A percentile compares a stretch with the other conserved stretches of the same genome.
Evolutionary conservation across 2,888 invertebrate species (phyloP).

Genomic region (Ennomos fuscantarius): DNA sequence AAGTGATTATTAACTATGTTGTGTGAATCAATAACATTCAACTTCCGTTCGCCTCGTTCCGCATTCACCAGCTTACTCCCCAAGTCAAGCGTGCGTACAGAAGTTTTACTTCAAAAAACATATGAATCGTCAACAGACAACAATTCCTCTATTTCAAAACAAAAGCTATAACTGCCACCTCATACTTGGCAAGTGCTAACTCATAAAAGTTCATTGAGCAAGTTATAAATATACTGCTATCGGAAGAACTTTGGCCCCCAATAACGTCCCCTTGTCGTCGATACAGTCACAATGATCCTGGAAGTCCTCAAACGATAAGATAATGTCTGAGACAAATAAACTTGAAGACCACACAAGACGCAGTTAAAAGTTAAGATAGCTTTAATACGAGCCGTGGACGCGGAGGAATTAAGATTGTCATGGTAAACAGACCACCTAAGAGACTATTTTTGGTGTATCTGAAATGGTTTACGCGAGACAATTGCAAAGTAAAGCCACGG

Average conservation of each 20-base stretch:
- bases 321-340: conserved; percentile 21
- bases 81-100: too few relatives aligned
- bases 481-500: too few relatives aligned
- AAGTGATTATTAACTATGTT: too few relatives aligned
- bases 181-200: conserved; percentile 18
- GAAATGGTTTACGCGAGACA: too few relatives aligned
- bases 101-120: too few relatives aligned
- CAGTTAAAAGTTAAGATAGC: conserved; percentile 11
- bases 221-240: conserved; percentile 28
- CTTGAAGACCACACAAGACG: conserved; percentile 25
- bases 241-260: conserved; percentile 29
- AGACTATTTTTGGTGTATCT: neutral
- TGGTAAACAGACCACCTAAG: conserved; percentile 22
- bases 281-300: conserved; percentile 24
- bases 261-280: conserved; percentile 27
- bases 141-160: conserved; percentile 7
- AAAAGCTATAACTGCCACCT: conserved; percentile 11
- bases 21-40: too few relatives aligned
- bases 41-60: too few relatives aligned
- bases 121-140: neutral
- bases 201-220: conserved; percentile 25
- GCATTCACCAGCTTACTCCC: too few relatives aligned
- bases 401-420: conserved; percentile 22
- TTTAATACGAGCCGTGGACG: conserved; percentile 6
- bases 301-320: conserved; percentile 23